These are phyloP conservation scores for Cryptophagus acutangulus DNA, from an alignment of 2,888 invertebrate species.

Conservation along the genomic window DNA sequence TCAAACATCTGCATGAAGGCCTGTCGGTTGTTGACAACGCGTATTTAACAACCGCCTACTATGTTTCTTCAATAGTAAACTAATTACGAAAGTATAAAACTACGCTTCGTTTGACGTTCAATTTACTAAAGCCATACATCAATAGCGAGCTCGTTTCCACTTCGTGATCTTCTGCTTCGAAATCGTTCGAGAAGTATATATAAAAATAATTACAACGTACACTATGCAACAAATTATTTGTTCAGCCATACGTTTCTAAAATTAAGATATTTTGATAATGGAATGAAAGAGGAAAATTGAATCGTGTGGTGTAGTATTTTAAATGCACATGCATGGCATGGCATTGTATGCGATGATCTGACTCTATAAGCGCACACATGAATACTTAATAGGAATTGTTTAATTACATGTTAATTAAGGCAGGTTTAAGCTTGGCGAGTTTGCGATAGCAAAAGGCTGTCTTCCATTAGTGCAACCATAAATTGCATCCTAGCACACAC, in stretches of 20 bases:
- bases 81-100: conserved; percentile 33
- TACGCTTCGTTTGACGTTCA: conserved; percentile 31
- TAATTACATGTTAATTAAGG: conserved; percentile 43
- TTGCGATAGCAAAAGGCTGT: conserved; percentile 30
- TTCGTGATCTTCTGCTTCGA: conserved; percentile 12
- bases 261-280: too few relatives aligned
- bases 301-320: too few relatives aligned
- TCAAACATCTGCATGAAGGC: too few relatives aligned
- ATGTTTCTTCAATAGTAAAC: conserved; percentile 29
- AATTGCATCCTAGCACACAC: conserved; percentile 25
- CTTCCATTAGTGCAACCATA: conserved; percentile 33
- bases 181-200: too few relatives aligned
- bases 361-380: conserved; percentile 13
- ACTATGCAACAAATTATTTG: too few relatives aligned
- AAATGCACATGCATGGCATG: conserved; percentile 12
- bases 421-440: conserved; percentile 25
- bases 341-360: conserved; percentile 15
- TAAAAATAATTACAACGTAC: too few relatives aligned
- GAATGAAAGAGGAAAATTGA: too few relatives aligned
- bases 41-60: conserved; percentile 23
- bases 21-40: conserved; percentile 6
- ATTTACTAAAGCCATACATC: conserved; percentile 34
- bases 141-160: conserved; percentile 16
- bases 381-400: conserved; percentile 33
- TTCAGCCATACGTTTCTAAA: too few relatives aligned